A percentile compares a stretch with the other conserved stretches of the same genome.
Evolutionary conservation across 2,797 vertebrate genomes (phyloP).

Genomic region (Rhynchotus rufescens): DNA sequence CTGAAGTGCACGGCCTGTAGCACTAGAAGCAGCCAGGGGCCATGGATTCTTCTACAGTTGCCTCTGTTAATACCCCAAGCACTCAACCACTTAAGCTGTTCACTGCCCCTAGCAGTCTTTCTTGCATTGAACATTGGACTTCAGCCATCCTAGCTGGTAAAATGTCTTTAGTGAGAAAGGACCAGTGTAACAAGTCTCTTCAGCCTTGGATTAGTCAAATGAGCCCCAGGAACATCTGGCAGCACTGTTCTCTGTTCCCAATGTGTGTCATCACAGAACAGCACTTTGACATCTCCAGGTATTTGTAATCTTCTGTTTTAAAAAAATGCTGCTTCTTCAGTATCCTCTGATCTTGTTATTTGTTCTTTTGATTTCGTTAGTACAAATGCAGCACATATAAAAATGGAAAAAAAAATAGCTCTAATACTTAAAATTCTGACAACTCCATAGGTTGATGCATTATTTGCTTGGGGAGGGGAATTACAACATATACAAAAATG

Average conservation of each 20-base stretch:
- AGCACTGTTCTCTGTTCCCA: conserved; percentile 12
- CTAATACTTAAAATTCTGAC: conserved; percentile 75
- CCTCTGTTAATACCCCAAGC: conserved; percentile 10
- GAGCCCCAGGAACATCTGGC: neutral
- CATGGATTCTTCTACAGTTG: neutral
- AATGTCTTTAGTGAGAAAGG: neutral
- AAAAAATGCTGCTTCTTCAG: conserved; percentile 22
- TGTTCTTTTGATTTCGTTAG: conserved; percentile 66
- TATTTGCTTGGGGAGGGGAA: conserved; percentile 63
- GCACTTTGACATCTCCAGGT: conserved; percentile 27
- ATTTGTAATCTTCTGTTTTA: neutral
- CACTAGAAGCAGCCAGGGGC: neutral
- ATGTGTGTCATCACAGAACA: conserved; percentile 8
- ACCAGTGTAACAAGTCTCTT: neutral
- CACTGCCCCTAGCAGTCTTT: conserved; percentile 46
- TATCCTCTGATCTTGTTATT: conserved; percentile 55
- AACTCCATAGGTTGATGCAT: conserved; percentile 70
- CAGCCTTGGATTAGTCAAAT: neutral
- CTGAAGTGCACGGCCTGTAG: conserved; percentile 43
- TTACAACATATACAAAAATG: conserved; percentile 84
- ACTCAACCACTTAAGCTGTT: neutral
- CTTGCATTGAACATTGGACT: neutral
- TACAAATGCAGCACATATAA: conserved; percentile 63
- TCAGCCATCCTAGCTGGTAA: conserved; percentile 17
- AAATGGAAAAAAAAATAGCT: conserved; percentile 56